phyloP scores from a whole-genome alignment of 2,113 vertebrate species.

The crab-eating macaque (Macaca fascicularis) region DNA sequence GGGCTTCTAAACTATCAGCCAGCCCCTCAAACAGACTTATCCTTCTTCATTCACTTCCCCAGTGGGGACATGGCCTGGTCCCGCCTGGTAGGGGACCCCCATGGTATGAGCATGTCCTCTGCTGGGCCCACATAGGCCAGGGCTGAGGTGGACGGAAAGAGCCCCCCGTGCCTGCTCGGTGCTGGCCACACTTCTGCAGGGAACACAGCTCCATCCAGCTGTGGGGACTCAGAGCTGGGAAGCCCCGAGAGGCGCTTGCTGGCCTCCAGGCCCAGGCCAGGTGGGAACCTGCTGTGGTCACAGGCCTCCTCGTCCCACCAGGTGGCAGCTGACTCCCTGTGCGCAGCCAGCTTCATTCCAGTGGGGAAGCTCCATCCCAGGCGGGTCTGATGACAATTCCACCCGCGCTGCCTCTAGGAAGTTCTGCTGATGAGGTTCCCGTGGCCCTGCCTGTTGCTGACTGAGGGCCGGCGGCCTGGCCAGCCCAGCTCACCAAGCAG shows the following conservation, averaged over 20 bases:
- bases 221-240: accelerated
- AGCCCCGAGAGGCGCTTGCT: background rate
- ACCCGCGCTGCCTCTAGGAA: accelerated
- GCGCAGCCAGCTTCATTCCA: accelerated
- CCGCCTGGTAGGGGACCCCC: background rate
- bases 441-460: background rate
- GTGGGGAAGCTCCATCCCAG: background rate
- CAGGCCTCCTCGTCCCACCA: no score
- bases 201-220: background rate
- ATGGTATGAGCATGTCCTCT: accelerated
- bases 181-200: background rate
- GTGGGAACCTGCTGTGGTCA: background rate
- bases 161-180: background rate
- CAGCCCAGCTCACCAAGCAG: background rate
- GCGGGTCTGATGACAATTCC: accelerated
- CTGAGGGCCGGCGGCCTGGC: accelerated
- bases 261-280: background rate
- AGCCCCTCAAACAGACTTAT: accelerated
- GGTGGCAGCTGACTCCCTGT: background rate
- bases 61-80: accelerated
- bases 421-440: background rate
- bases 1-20: background rate
- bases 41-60: background rate
- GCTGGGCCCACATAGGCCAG: accelerated
- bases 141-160: background rate